Evolutionary conservation across 2,888 invertebrate genomes (phyloP).

Genomic region (Agrypnus murinus): DNA sequence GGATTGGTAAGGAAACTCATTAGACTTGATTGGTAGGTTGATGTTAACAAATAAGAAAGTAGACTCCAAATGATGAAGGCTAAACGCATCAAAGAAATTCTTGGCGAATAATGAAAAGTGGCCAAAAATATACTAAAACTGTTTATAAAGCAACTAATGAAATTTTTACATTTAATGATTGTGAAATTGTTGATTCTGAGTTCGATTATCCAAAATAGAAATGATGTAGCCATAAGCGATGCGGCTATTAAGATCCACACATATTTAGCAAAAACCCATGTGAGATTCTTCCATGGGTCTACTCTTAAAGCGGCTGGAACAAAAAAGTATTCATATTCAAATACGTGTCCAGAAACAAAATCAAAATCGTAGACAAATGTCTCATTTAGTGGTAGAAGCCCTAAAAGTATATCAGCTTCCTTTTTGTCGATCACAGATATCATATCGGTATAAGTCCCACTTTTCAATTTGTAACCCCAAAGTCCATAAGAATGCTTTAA

Average conservation of each 20-base stretch:
- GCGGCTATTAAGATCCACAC: constrained; percentile 72
- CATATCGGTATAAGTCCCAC: constrained; percentile 48
- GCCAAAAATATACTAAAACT: neutral
- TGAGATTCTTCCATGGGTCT: constrained; percentile 73
- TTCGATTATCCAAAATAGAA: constrained; percentile 8
- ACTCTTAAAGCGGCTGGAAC: constrained; percentile 72
- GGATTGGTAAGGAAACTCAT: constrained; percentile 75
- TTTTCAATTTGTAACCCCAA: constrained; percentile 44
- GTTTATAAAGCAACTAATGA: neutral
- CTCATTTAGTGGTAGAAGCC: constrained; percentile 76
- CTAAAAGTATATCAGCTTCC: constrained; percentile 73
- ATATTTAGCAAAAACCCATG: constrained; percentile 71
- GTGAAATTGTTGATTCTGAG: too few species aligned
- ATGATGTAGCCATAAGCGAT: constrained; percentile 54
- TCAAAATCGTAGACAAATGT: constrained; percentile 76
- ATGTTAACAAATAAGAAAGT: constrained; percentile 73
- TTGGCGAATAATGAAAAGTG: neutral
- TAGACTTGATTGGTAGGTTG: constrained; percentile 76
- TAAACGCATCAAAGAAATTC: neutral
- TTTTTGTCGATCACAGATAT: constrained; percentile 57
- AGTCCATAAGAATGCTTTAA: neutral
- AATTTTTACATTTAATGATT: too few species aligned
- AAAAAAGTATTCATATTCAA: constrained; percentile 76
- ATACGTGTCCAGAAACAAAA: constrained; percentile 73
- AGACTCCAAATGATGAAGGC: constrained; percentile 73